Base-by-base conservation (phyloP, 2,113 vertebrate genomes). In the Pseudorectes ferrugineus region DNA sequence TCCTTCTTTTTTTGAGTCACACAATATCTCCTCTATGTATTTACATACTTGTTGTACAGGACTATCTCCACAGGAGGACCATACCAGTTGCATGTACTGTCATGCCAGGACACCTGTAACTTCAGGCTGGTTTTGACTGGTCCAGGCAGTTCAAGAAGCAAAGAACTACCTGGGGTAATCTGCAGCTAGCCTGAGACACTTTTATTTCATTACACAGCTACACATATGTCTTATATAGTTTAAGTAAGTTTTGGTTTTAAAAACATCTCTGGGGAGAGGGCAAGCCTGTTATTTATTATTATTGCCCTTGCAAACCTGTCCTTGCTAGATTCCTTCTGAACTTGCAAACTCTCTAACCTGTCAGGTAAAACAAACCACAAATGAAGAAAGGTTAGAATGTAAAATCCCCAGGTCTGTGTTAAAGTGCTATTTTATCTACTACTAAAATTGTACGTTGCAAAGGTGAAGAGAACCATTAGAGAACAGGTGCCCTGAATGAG, bases 321-420 rank as follows among this genome's bases (percentile, higher is more conserved):
- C 75, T 89, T 51, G 38, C 68, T 68, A 20, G 51, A 77, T 57
- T 78, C 48, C 89, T 51, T 76, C 52, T 89, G 62, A 94, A 96
- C 74, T 70, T 77, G 49, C 25, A 75, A 90, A n/a, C 38, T 85
- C 61, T 84, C 72, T 88, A 89, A 80, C 74, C 94, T 94, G 92
- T 95, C 95, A 94, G 70, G 79, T 91, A 95, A 96, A 97, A 92
- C 91, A 95, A 94, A 95, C 86, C 71, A 88, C 79, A 95, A 59
- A 93, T 89, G 78, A 96, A 96, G 77, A 89, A 95, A 94, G 89
- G 90, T 96, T 95, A 91, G 92, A 77, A 83, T 70, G 79, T 63
- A 95, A 92, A 61, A 91, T 49, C 81, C n/a, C 43, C 72, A 65
- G 74, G 70, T 76, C 63, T 76, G 49, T 94, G 88, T 91, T 75